phyloP scores from a whole-genome alignment of 2,797 vertebrate genomes.

The Megaceryle alcyon region DNA sequence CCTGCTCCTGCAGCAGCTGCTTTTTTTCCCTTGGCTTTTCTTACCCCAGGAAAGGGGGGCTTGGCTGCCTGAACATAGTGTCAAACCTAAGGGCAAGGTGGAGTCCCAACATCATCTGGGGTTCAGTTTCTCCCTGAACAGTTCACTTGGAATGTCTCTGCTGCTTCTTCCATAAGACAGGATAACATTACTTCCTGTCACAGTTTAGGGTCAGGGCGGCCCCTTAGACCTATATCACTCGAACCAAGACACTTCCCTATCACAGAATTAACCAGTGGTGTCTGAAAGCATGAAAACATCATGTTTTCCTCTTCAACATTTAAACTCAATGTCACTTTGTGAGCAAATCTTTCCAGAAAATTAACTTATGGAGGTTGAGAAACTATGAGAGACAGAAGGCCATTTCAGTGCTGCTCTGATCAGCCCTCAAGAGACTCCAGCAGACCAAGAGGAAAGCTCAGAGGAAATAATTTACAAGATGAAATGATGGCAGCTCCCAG shows the following conservation, averaged over 20 bases:
- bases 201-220: too few relatives aligned
- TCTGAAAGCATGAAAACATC: constrained; percentile 32
- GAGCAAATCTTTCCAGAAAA: constrained; percentile 28
- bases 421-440: background rate
- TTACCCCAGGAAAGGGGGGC: background rate
- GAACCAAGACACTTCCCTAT: background rate
- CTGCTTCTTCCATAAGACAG: background rate
- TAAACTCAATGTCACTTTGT: constrained; percentile 27
- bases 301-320: background rate
- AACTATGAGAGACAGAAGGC: background rate
- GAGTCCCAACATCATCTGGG: background rate
- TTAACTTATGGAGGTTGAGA: background rate
- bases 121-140: background rate
- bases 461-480: background rate
- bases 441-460: background rate
- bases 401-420: background rate
- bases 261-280: constrained; percentile 19
- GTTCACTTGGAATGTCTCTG: background rate
- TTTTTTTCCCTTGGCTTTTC: background rate
- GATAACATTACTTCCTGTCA: background rate
- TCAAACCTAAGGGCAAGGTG: background rate
- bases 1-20: background rate
- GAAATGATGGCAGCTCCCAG: background rate
- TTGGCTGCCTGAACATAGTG: rapidly evolving
- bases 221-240: too few relatives aligned